Evolutionary conservation across 2,888 invertebrate genomes (phyloP).

Genomic region (Aromia moschata): DNA sequence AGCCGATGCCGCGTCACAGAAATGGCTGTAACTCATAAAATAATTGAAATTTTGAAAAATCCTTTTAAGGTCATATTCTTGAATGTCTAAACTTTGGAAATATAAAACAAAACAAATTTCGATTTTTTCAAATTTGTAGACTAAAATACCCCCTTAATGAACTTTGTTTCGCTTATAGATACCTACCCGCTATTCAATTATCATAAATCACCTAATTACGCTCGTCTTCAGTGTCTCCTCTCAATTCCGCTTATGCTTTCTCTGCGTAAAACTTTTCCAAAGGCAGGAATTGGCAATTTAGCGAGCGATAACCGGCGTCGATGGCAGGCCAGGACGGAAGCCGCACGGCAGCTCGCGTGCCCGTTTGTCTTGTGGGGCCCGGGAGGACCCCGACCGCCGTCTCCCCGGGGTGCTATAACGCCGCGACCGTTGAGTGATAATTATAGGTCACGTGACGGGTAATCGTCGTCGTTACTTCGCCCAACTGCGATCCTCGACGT

Average conservation of each 20-base stretch:
- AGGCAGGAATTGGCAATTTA: slow-evolving; percentile 44
- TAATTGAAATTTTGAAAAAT: no score
- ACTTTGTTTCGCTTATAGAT: no score
- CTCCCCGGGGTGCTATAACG: slow-evolving; percentile 50
- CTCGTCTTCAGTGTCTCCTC: background rate
- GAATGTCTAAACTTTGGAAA: no score
- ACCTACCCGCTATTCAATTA: no score
- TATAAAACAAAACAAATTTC: no score
- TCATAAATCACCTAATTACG: slow-evolving; percentile 20
- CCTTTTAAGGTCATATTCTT: no score
- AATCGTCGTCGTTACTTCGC: slow-evolving; percentile 58
- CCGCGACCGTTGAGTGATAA: slow-evolving; percentile 60
- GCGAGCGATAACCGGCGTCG: slow-evolving; percentile 34
- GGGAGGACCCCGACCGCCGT: slow-evolving; percentile 37
- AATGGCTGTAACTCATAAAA: no score
- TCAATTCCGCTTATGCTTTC: background rate
- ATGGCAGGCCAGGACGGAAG: slow-evolving; percentile 26
- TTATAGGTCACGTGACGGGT: slow-evolving; percentile 62
- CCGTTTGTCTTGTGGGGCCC: slow-evolving; percentile 39
- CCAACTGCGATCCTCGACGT: slow-evolving; percentile 1
- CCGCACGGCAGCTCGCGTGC: slow-evolving; percentile 52
- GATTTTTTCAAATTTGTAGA: no score
- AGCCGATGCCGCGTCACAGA: no score
- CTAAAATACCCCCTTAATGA: no score
- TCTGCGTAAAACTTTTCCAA: slow-evolving; percentile 27